Percentiles rank a stretch among this genome's conserved stretches.
Evolutionary conservation across 2,888 invertebrate species (phyloP).

Genomic region (Drosophila kanekoi): DNA sequence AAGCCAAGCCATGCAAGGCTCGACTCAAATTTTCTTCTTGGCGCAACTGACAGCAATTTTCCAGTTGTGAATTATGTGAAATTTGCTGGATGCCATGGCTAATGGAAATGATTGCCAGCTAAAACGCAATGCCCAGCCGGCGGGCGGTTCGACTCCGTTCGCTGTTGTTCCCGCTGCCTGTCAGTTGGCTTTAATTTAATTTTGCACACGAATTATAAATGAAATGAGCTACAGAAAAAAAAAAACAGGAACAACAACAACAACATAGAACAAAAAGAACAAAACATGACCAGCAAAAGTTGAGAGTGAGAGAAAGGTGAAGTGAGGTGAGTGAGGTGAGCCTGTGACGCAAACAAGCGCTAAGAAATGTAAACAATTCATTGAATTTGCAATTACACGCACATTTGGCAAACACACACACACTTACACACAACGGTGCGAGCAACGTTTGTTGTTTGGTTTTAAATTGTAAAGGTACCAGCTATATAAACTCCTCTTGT

Average conservation of each 20-base stretch:
- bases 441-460: conserved; percentile 72
- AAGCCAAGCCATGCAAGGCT: conserved; percentile 56
- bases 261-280: conserved; percentile 47
- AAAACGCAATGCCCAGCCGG: conserved; percentile 69
- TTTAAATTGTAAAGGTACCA: conserved; percentile 51
- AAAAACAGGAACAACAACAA: conserved; percentile 30
- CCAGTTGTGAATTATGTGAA: conserved; percentile 80
- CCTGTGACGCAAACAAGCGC: conserved; percentile 70
- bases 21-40: conserved; percentile 61
- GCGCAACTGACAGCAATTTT: conserved; percentile 75
- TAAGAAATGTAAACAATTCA: conserved; percentile 82
- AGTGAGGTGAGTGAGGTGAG: too few species aligned
- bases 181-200: conserved; percentile 79
- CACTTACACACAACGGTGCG: conserved; percentile 59
- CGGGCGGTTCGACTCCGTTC: conserved; percentile 26
- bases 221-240: conserved; percentile 64
- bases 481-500: conserved; percentile 41
- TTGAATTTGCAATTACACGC: conserved; percentile 83
- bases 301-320: conserved; percentile 9
- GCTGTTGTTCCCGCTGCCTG: conserved; percentile 52
- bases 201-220: conserved; percentile 80
- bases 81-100: conserved; percentile 74
- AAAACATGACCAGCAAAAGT: conserved; percentile 58
- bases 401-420: conserved; percentile 71
- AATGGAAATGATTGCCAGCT: conserved; percentile 78